Base-by-base conservation (phyloP, 2,888 invertebrate species). In the Acrocyrtus sp. region DNA sequence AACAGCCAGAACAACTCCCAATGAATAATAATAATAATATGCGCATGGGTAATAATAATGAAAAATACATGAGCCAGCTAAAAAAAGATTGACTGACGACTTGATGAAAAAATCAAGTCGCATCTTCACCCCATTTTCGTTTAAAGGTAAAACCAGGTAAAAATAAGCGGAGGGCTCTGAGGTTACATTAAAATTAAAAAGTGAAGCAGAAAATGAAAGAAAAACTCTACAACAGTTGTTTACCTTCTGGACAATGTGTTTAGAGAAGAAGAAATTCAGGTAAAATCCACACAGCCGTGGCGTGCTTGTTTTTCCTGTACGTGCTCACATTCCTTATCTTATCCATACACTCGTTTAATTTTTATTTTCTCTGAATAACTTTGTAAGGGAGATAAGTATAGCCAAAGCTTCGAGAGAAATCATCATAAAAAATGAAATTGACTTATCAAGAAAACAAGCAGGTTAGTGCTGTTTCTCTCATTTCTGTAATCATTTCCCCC, bases 401-500 rank as follows among this genome's bases (percentile, higher is more conserved):
- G 62, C 61, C 62, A 56, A 43, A 39, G 62, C 56, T 56, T 62
- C 62, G 57, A 62, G 62, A 70, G 62, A 70, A 63, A 70, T 70
- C 56, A 70, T 70, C 70, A 56, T 70, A 70, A 70, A 69, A 68
- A 70, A 70, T 45, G 61, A 72, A 75, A 75, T 75, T 75, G 68
- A 75, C 67, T 75, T 72, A 75, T 75, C 72, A 75, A 75, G 67
- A 72, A 72, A 75, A 75, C 72, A 62, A 75, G 67, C 47, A 67
- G 75, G 70, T 72, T 68, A 43, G 45, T 45, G 62, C 27, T 54
- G 41, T 24, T 66, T n/a, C n/a, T 19, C 22, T 51, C 45, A 27
- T 65, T 34, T 29, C 39, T 54, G 45, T 65, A 29, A 65, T 53
- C 45, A 56, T 53, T 41, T 53, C 39, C 43, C 41, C 41, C 34